phyloP scores from a whole-genome alignment of 2,888 invertebrate genomes.

The Tenthredo scrophulariae region DNA sequence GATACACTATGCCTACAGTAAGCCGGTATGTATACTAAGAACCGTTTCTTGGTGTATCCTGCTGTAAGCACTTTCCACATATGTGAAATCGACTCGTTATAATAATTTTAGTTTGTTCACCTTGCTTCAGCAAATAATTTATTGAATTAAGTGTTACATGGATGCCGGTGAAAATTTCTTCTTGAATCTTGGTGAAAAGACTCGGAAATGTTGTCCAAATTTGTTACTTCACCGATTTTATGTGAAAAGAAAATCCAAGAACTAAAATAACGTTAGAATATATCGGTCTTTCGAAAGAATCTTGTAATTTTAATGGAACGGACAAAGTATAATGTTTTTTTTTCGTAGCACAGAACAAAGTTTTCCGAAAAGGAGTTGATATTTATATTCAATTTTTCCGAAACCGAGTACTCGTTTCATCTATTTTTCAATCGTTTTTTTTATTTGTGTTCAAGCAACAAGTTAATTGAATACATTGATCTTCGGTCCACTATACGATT shows the following conservation, averaged over 20 bases:
- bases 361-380: background rate
- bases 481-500: background rate
- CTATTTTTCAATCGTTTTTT: background rate
- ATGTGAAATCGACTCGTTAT: background rate
- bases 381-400: background rate
- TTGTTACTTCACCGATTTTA: background rate
- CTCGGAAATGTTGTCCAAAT: background rate
- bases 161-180: background rate
- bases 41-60: background rate
- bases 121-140: background rate
- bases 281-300: background rate
- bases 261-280: background rate
- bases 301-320: background rate
- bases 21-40: background rate
- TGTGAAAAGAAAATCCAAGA: background rate
- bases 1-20: background rate
- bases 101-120: constrained; percentile 5
- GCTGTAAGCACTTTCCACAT: constrained; percentile 20
- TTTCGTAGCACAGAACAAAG: background rate
- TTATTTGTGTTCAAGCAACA: background rate
- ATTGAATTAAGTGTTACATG: background rate
- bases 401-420: background rate
- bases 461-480: background rate
- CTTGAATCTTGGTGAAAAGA: background rate
- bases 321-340: background rate